Percentiles rank a stretch among this genome's conserved stretches.
phyloP scores from a whole-genome alignment of 1,140 invertebrate species.

The Drosophila ficusphila region DNA sequence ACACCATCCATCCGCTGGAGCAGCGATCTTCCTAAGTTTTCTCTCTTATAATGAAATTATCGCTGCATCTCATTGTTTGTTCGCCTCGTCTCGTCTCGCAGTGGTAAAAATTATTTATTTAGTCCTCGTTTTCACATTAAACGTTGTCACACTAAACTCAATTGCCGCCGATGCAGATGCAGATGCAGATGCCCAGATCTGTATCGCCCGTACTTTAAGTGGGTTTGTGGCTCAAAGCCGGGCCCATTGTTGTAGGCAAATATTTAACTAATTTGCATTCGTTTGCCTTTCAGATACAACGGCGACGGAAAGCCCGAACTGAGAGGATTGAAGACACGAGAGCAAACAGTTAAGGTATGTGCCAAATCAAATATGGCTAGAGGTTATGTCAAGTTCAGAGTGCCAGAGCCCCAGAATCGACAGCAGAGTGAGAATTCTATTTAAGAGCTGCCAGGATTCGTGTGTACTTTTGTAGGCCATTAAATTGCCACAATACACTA shows the following conservation, averaged over 20 bases:
- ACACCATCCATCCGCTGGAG: slow-evolving; percentile 22
- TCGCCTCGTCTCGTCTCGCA: slow-evolving; percentile 28
- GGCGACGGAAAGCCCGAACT: slow-evolving; percentile 3
- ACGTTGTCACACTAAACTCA: slow-evolving; percentile 81
- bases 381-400: slow-evolving; percentile 49
- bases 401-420: slow-evolving; percentile 1
- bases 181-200: slow-evolving; percentile 59
- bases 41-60: slow-evolving; percentile 81
- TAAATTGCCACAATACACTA: background rate
- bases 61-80: slow-evolving; percentile 79
- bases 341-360: slow-evolving; percentile 69
- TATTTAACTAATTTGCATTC: slow-evolving; percentile 79
- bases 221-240: slow-evolving; percentile 69
- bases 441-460: slow-evolving; percentile 1
- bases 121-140: slow-evolving; percentile 81
- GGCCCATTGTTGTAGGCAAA: slow-evolving; percentile 53
- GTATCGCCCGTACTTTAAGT: slow-evolving; percentile 62
- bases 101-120: slow-evolving; percentile 77
- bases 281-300: slow-evolving; percentile 66
- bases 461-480: background rate
- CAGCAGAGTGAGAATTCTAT: slow-evolving; percentile 13
- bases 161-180: slow-evolving; percentile 51
- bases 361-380: slow-evolving; percentile 45
- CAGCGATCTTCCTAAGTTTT: slow-evolving; percentile 54
- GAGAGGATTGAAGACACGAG: slow-evolving; percentile 35